phyloP scores from a whole-genome alignment of 1,140 invertebrate genomes.

The Maniola jurtina region DNA sequence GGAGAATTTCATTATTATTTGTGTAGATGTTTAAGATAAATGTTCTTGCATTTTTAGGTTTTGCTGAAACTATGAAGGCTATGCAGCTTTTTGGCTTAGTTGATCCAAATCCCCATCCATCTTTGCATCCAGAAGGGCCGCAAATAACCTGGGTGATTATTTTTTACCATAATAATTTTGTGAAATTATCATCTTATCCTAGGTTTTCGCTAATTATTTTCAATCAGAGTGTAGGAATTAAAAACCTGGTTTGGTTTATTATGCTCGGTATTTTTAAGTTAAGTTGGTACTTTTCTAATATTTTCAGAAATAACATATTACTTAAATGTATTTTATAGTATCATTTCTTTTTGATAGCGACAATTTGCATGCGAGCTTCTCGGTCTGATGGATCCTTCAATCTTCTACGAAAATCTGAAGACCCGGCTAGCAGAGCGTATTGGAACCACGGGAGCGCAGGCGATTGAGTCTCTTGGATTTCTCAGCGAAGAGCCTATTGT shows the following conservation, averaged over 20 bases:
- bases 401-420: slow-evolving; percentile 96
- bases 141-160: slow-evolving; percentile 94
- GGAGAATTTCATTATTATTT: not conserved
- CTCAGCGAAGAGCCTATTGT: slow-evolving; percentile 90
- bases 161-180: too few relatives aligned
- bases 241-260: too few relatives aligned
- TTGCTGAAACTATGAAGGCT: slow-evolving; percentile 91
- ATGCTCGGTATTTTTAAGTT: too few relatives aligned
- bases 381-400: slow-evolving; percentile 90
- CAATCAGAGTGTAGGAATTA: too few relatives aligned
- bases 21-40: not conserved
- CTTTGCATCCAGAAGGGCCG: slow-evolving; percentile 95
- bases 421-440: slow-evolving; percentile 88
- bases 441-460: slow-evolving; percentile 83
- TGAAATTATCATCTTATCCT: too few relatives aligned
- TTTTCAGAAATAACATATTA: too few relatives aligned
- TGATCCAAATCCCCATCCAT: slow-evolving; percentile 91
- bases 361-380: slow-evolving; percentile 92
- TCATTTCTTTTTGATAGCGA: slow-evolving; percentile 78
- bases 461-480: slow-evolving; percentile 92
- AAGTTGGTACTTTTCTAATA: too few relatives aligned
- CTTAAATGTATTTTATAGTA: too few relatives aligned
- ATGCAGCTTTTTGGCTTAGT: slow-evolving; percentile 93
- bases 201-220: too few relatives aligned
- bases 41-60: slow-evolving; percentile 81